These are phyloP conservation scores for Macheiramphus alcinus DNA, from an alignment of 2,113 vertebrate genomes.

Conservation along the genomic window DNA sequence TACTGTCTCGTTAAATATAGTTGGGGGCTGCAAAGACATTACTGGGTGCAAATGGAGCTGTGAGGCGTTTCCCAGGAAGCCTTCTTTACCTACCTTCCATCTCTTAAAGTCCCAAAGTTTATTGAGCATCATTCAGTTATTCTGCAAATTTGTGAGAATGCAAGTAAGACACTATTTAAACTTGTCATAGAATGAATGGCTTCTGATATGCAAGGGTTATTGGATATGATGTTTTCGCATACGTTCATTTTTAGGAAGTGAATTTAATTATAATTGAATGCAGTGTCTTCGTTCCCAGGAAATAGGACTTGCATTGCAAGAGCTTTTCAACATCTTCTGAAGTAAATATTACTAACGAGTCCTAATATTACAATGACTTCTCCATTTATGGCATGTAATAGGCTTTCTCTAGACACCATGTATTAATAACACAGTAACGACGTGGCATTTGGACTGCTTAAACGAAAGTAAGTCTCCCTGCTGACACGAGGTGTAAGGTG, in stretches of 20 bases:
- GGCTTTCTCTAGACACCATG: background rate
- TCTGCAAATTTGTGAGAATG: background rate
- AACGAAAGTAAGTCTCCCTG: background rate
- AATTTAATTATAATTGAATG: background rate
- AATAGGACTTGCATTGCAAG: background rate
- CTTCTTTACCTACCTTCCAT: background rate
- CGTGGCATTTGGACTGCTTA: background rate
- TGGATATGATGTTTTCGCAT: background rate
- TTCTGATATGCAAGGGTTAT: background rate
- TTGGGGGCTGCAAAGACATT: rapidly evolving
- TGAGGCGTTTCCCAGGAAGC: background rate
- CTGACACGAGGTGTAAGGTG: background rate
- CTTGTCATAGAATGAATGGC: background rate
- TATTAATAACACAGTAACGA: background rate
- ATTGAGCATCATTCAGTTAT: background rate
- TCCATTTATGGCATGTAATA: background rate
- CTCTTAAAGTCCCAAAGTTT: background rate
- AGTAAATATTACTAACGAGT: background rate
- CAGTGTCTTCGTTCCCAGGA: background rate
- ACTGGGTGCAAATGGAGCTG: background rate
- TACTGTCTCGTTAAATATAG: background rate
- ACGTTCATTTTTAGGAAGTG: background rate
- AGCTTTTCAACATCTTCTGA: background rate
- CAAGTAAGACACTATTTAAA: background rate
- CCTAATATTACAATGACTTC: background rate